Evolutionary conservation across 2,797 vertebrate genomes (phyloP), one percentile per base, ranked within the genome.

Genomic region (Pantherophis alleghaniensis): DNA sequence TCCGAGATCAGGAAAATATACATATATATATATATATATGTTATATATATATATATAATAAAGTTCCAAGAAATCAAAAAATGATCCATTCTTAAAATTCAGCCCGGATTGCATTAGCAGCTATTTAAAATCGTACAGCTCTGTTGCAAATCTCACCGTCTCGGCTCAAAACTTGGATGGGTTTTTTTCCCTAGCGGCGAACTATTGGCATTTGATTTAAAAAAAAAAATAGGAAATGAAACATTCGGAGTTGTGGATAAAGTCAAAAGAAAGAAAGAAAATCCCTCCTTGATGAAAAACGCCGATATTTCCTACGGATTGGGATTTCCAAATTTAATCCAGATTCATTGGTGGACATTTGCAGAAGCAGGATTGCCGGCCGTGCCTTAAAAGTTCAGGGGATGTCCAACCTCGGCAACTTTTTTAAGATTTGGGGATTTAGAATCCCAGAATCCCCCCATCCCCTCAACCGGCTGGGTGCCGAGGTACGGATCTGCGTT

Each of bases 11-110:
- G 63, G 61, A 79, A 61, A 83, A 69, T 42, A 88, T 63, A 13
- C 28, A 63, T 63, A 63, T 63, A 5, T 51, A 51, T 63, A 5
- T 51, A 51, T 51, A 51, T 7, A 69, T 56, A 88, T 60, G 7
- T 7, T 47, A 47, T 47, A 47, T 51, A 51, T 51, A 47, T 47
- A 51, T 51, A 93, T 66, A 32, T 69, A 32, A 32, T 69, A 69
- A 32, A 91, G 88, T 66, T 93, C 63, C 63, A 89, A 26, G 87
- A 91, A 91, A 89, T 93, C 24, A 91, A 88, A 93, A 91, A 32
- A 63, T 37, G 83, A 91, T 90, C 61, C 63, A 57, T 86, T 53
- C n/a, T 89, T 89, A 88, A 83, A 83, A 91, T 88, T 69, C 74
- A 87, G 56, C 59, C 53, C 79, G 2, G 87, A 63, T 93, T 53